These are phyloP conservation scores for Phrynocephalus guinanensis DNA, from an alignment of 2,797 vertebrate genomes.

Conservation along the genomic window DNA sequence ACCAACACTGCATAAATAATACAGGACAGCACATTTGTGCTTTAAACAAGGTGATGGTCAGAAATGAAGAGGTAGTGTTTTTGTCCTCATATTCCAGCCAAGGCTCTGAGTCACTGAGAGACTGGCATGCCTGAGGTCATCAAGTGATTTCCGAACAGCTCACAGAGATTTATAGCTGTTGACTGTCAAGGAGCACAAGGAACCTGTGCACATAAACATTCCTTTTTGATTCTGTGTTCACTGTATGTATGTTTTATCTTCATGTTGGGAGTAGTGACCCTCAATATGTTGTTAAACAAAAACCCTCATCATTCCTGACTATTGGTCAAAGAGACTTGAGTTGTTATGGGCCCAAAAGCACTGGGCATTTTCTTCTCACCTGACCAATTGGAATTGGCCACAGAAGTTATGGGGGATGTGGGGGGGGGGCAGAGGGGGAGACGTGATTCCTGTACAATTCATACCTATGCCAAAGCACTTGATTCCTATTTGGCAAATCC, in stretches of 20 bases:
- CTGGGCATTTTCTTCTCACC: not conserved
- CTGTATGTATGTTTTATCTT: not conserved
- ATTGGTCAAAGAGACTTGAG: not conserved
- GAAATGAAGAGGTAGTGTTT: not conserved
- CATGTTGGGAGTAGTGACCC: not conserved
- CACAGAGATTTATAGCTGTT: no score
- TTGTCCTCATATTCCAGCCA: not conserved
- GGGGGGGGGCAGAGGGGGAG: not conserved
- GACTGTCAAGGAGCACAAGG: not conserved
- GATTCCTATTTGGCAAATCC: not conserved
- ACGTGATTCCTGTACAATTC: not conserved
- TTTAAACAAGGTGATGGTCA: slow-evolving; percentile 66
- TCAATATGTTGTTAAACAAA: not conserved
- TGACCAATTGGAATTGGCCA: not conserved
- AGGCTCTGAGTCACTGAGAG: no score
- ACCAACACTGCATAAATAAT: slow-evolving; percentile 69
- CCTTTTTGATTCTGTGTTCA: not conserved
- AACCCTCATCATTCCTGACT: not conserved
- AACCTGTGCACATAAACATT: not conserved
- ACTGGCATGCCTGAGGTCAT: not conserved
- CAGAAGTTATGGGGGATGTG: no score
- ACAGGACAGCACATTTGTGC: slow-evolving; percentile 65
- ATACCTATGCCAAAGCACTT: not conserved
- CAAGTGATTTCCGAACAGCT: not conserved
- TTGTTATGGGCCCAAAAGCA: not conserved